A percentile compares a stretch with the other conserved stretches of the same genome.
Conservation (phyloP, 2,113 vertebrate species). For the Sula dactylatra region DNA sequence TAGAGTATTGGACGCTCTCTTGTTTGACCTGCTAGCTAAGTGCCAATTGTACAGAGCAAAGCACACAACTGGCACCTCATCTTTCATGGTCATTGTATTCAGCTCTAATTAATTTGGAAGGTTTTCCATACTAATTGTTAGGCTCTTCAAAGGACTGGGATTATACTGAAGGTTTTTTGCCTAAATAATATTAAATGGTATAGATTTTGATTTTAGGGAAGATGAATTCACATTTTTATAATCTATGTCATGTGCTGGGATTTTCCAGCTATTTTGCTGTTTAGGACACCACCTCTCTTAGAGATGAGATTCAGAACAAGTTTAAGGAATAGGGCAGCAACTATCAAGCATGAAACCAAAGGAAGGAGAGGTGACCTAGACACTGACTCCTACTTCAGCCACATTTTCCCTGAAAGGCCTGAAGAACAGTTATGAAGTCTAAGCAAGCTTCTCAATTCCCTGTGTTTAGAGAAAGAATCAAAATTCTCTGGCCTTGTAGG, state of each 20-base stretch:
- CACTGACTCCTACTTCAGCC: background rate
- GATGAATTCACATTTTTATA: background rate
- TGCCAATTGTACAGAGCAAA: background rate
- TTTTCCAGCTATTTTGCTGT: background rate
- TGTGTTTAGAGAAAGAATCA: background rate
- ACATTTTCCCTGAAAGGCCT: background rate
- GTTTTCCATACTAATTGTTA: background rate
- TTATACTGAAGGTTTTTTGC: background rate
- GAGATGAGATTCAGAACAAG: background rate
- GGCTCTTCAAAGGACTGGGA: background rate
- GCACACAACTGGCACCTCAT: background rate
- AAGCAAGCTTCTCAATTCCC: background rate
- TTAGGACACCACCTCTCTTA: background rate
- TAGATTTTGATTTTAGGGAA: background rate
- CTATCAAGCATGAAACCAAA: background rate
- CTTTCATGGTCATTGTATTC: background rate
- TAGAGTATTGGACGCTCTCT: background rate
- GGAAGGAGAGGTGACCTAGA: background rate
- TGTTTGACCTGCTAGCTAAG: background rate
- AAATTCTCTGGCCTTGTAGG: background rate
- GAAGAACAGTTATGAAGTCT: background rate
- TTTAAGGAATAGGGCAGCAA: background rate
- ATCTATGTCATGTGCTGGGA: background rate
- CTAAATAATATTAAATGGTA: background rate
- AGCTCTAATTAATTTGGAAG: background rate